Conservation (phyloP, 2,113 vertebrate genomes). For the Petroica traversi region DNA sequence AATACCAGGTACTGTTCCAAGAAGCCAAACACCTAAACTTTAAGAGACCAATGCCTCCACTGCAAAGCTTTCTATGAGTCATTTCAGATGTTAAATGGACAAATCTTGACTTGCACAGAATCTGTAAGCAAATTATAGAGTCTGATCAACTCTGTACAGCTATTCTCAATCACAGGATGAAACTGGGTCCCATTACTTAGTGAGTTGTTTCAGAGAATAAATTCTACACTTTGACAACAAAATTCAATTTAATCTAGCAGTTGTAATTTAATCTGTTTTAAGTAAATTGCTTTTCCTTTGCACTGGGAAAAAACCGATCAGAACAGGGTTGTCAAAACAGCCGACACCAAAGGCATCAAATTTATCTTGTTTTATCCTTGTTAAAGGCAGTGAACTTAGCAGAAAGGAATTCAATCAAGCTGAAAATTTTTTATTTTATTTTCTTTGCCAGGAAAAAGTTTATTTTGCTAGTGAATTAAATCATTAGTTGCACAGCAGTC, state of each 20-base stretch:
- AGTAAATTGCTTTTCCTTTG: conserved; percentile 10
- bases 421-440: background rate
- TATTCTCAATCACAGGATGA: background rate
- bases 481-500: conserved; percentile 8
- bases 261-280: conserved; percentile 6
- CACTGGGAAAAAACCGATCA: background rate
- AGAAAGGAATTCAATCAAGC: background rate
- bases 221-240: background rate
- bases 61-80: background rate
- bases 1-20: background rate
- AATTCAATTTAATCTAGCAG: background rate
- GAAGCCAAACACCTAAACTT: background rate
- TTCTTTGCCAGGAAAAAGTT: conserved; percentile 13
- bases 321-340: background rate
- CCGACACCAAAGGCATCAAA: background rate
- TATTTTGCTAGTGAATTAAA: conserved; percentile 17
- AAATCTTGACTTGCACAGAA: background rate
- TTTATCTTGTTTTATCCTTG: background rate
- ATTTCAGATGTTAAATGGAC: background rate
- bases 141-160: background rate
- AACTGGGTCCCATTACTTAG: background rate
- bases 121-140: background rate
- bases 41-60: background rate
- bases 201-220: background rate
- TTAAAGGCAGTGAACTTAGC: background rate